Percentiles rank a stretch among this genome's conserved stretches.
Conservation (phyloP, 2,888 invertebrate species). For the Dexiosoma caninum region DNA sequence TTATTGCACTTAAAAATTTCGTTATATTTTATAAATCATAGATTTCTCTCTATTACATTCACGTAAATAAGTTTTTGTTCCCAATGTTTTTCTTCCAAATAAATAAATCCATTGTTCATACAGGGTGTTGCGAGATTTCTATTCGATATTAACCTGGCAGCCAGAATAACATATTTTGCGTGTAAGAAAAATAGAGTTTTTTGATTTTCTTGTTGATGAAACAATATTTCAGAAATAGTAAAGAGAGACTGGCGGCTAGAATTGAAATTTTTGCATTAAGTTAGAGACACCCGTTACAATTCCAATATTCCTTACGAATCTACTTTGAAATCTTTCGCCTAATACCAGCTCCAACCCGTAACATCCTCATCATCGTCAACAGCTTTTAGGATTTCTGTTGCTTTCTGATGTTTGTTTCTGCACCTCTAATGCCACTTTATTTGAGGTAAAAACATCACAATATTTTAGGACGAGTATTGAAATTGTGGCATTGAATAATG, state of each 20-base stretch:
- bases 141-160: too few relatives aligned
- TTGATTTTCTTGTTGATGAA: too few relatives aligned
- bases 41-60: neutral
- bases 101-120: too few relatives aligned
- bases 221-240: too few relatives aligned
- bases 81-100: slow-evolving; percentile 8
- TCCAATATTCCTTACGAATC: neutral
- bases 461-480: slow-evolving; percentile 16
- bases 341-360: neutral
- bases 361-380: slow-evolving; percentile 17
- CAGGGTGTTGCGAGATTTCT: too few relatives aligned
- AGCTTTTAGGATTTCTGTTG: slow-evolving; percentile 18
- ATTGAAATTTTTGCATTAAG: too few relatives aligned
- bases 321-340: neutral
- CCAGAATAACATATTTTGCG: too few relatives aligned
- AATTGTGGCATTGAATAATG: slow-evolving; percentile 41
- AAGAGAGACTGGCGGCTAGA: too few relatives aligned
- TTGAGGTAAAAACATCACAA: slow-evolving; percentile 50
- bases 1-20: neutral
- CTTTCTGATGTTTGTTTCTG: slow-evolving; percentile 2
- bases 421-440: slow-evolving; percentile 52
- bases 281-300: neutral
- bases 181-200: too few relatives aligned
- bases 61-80: slow-evolving; percentile 21
- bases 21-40: neutral